phyloP scores from a whole-genome alignment of 2,113 vertebrate species.

The Oreocharis arfaki region DNA sequence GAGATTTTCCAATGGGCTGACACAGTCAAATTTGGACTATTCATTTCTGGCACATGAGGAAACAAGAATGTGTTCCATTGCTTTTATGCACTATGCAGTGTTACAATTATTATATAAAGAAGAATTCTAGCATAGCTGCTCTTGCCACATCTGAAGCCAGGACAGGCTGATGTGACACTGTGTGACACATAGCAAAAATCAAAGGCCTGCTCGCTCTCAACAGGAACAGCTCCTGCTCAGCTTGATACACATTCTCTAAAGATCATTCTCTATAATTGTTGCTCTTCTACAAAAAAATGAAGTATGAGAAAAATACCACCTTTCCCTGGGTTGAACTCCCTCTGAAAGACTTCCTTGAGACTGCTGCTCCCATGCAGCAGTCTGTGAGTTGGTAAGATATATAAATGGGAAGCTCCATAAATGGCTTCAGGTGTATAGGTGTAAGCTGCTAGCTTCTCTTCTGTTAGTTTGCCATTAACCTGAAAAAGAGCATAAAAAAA shows the following conservation, averaged over 20 bases:
- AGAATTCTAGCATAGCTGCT: neutral
- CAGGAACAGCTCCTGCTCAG: neutral
- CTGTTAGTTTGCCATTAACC: conserved; percentile 80
- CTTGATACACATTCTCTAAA: neutral
- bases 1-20: neutral
- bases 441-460: conserved; percentile 86
- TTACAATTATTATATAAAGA: neutral
- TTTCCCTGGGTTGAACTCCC: conserved; percentile 73
- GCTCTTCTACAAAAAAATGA: neutral
- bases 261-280: neutral
- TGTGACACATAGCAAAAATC: neutral
- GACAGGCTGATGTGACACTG: neutral
- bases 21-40: neutral
- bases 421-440: conserved; percentile 86
- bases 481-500: conserved; percentile 49
- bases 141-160: neutral
- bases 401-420: conserved; percentile 86
- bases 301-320: conserved; percentile 65
- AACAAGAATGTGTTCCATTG: neutral
- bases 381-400: conserved; percentile 83
- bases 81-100: neutral
- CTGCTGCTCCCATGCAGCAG: conserved; percentile 81
- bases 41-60: neutral
- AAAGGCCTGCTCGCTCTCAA: neutral
- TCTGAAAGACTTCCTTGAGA: conserved; percentile 73